phyloP scores from a whole-genome alignment of 2,888 invertebrate species.

The Drosophila algonquin region DNA sequence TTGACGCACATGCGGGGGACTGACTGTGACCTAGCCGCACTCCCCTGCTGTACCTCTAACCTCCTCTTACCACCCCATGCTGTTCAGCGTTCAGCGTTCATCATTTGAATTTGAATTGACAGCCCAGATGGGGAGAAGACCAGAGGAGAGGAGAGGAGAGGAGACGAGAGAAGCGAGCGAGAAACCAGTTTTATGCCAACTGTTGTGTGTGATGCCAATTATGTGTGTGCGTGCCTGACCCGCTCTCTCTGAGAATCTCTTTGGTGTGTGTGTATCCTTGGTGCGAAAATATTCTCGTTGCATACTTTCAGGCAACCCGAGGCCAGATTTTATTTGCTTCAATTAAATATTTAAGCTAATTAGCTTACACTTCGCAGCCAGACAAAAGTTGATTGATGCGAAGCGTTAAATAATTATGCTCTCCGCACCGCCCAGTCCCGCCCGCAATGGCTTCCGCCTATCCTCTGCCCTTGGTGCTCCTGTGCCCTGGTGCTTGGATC shows the following conservation, averaged over 20 bases:
- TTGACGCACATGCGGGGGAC: constrained; percentile 68
- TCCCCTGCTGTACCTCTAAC: background rate
- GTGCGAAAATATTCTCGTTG: constrained; percentile 24
- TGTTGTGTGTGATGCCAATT: constrained; percentile 52
- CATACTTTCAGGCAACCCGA: constrained; percentile 18
- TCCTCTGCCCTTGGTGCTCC: background rate
- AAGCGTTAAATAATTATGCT: constrained; percentile 67
- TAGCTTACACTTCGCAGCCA: constrained; percentile 69
- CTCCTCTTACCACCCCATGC: background rate
- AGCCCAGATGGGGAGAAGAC: background rate
- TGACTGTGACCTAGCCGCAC: constrained; percentile 34
- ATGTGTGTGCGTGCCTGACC: constrained; percentile 56
- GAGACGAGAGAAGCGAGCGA: background rate
- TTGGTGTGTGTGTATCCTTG: background rate
- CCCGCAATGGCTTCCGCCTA: constrained; percentile 1
- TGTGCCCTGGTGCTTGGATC: background rate
- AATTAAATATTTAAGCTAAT: constrained; percentile 77
- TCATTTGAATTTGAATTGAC: constrained; percentile 53
- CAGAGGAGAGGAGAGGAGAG: background rate
- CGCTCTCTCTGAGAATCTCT: background rate
- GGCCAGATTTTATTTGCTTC: constrained; percentile 67
- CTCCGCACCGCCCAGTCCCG: constrained; percentile 4
- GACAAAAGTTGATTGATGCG: constrained; percentile 65
- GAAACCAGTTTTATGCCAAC: constrained; percentile 9
- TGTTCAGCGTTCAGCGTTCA: constrained; percentile 37